Percentiles rank a stretch among this genome's conserved stretches.
Evolutionary conservation across 1,140 invertebrate genomes (phyloP).

Genomic region (Sarcophaga bullata): DNA sequence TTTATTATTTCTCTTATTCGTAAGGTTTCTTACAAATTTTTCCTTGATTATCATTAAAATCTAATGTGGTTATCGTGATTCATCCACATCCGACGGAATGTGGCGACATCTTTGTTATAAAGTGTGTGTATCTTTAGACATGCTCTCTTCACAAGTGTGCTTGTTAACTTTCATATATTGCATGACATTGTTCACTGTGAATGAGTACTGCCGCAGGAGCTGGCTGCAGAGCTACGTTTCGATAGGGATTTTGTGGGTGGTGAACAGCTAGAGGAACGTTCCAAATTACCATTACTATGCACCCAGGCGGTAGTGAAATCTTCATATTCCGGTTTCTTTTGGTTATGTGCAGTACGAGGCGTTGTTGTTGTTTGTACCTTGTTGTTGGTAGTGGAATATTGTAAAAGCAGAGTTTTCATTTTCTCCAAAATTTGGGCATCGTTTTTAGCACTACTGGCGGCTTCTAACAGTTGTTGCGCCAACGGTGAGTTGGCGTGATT

Average conservation of each 20-base stretch:
- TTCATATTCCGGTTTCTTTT: conserved; percentile 72
- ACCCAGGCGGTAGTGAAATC: conserved; percentile 78
- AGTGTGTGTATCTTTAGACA: too few species aligned
- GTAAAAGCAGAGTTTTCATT: conserved; percentile 76
- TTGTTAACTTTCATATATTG: too few species aligned
- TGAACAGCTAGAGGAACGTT: conserved; percentile 65
- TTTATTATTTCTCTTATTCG: too few species aligned
- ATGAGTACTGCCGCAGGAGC: conserved; percentile 59
- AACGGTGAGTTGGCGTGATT: conserved; percentile 71
- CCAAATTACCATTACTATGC: conserved; percentile 75
- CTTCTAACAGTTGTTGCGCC: conserved; percentile 76
- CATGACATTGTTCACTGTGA: too few species aligned
- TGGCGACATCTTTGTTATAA: too few species aligned
- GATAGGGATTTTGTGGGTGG: conserved; percentile 56
- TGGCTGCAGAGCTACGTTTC: conserved; percentile 62
- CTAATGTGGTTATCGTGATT: too few species aligned
- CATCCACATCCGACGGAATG: too few species aligned
- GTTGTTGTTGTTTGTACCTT: neutral
- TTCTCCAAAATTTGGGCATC: conserved; percentile 76
- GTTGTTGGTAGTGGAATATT: conserved; percentile 69
- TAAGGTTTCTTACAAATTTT: too few species aligned
- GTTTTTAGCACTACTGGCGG: conserved; percentile 75
- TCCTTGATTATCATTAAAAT: too few species aligned
- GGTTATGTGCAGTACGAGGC: conserved; percentile 21
- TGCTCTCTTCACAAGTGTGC: too few species aligned